Base-by-base conservation (phyloP, 2,113 vertebrate species). In the Taxidea taxus region DNA sequence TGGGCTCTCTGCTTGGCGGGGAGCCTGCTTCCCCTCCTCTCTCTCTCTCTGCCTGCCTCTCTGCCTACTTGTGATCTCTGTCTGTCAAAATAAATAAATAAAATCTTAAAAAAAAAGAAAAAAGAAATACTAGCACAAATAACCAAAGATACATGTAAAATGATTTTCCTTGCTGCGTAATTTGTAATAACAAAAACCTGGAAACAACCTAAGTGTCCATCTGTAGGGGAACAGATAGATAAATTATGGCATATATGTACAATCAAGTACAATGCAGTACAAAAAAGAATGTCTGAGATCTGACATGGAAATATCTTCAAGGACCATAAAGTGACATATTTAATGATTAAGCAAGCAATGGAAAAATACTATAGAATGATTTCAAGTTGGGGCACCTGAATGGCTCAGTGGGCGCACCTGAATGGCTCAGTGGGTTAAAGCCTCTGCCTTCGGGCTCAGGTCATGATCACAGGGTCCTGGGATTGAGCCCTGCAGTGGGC, bases 291-390 rank as follows among this genome's bases (percentile, higher is more conserved):
- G 23, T 94, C 82, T 84, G 31, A 85, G 31, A 85, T 85, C 20
- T 93, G 44, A 90, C 34, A 62, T 62, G 64, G 51, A 90, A 86
- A 64, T 90, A 90, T 94, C 83, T 83, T 90, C 60, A 94, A 84
- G 49, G 34, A 91, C n/a, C 51, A 87, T 51, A 62, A 81, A 12
- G 42, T 81, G 44, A 60, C n/a, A 83, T n/a, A 72, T 10, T 51
- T 94, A 94, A 94, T 7, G 10, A 91, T 51, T 68, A 91, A 20
- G 47, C 25, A 91, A 87, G 39, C 15, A 89, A 74, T 39, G 64
- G 44, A 49, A 86, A 77, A 89, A 42, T 85, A 87, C 49, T 90
- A 84, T 18, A 89, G 84, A 97, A 96, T 62, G 60, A 90, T 56
- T 96, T 44, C 15, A 92, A 82, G 68, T 58, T 80, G 39, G 37